These are phyloP conservation scores for Astropecten irregularis DNA, from an alignment of 53 echinoderm and acorn worm genomes.

Conservation along the genomic window DNA sequence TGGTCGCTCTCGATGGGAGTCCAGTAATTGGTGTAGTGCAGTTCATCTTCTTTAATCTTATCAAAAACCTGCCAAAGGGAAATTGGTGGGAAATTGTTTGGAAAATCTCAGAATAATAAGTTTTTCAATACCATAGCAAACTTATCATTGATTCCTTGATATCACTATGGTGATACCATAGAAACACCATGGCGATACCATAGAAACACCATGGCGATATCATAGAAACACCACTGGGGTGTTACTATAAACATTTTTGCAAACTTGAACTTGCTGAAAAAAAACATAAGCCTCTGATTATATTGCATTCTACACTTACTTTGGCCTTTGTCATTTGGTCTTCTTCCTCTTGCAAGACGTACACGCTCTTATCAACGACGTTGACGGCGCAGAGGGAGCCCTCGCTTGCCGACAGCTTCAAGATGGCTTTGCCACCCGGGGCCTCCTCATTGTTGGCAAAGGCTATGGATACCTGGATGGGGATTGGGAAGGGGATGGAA, in stretches of 20 bases:
- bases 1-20: slow-evolving; percentile 26
- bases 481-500: too few relatives aligned
- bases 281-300: too few relatives aligned
- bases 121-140: too few relatives aligned
- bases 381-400: slow-evolving; percentile 89
- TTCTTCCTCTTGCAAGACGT: slow-evolving; percentile 67
- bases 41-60: neutral
- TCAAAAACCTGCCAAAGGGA: slow-evolving; percentile 6
- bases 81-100: too few relatives aligned
- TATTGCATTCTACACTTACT: slow-evolving; percentile 42
- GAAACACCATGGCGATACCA: too few relatives aligned
- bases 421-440: slow-evolving; percentile 61
- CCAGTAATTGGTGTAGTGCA: slow-evolving; percentile 1
- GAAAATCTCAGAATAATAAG: too few relatives aligned
- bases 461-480: slow-evolving; percentile 66
- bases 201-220: too few relatives aligned
- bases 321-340: slow-evolving; percentile 71
- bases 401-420: slow-evolving; percentile 63
- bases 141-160: too few relatives aligned
- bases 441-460: slow-evolving; percentile 60
- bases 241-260: too few relatives aligned
- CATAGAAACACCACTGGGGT: too few relatives aligned
- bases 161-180: too few relatives aligned
- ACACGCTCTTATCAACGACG: slow-evolving; percentile 91
- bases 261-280: too few relatives aligned